Percentiles rank a stretch among this genome's conserved stretches.
Evolutionary conservation across 2,797 vertebrate genomes (phyloP).

Genomic region (Phataginus tricuspis): DNA sequence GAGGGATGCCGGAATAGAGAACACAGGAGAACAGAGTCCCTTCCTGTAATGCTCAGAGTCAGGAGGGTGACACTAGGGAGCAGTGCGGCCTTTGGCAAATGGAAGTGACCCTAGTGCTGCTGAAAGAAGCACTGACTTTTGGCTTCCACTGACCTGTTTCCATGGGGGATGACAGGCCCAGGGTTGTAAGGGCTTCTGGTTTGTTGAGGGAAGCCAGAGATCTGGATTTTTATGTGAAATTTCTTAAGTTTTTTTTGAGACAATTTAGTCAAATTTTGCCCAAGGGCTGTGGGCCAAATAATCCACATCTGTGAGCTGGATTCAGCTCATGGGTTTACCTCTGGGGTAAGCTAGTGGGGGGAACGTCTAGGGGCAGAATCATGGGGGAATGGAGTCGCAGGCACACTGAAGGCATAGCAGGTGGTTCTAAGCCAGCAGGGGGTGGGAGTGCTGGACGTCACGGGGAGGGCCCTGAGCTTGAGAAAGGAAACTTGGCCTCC

Average conservation of each 20-base stretch:
- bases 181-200: not conserved
- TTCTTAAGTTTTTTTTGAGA: not conserved
- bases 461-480: not conserved
- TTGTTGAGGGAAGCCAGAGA: not conserved
- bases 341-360: not conserved
- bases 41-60: not conserved
- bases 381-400: not conserved
- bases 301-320: not conserved
- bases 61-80: not conserved
- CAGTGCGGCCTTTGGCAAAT: not conserved
- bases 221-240: not conserved
- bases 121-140: not conserved
- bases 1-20: not conserved
- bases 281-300: not conserved
- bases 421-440: not conserved
- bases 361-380: not conserved
- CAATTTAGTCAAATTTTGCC: not conserved
- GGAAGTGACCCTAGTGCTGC: not conserved
- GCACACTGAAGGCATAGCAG: not conserved
- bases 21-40: not conserved
- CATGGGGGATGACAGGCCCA: not conserved
- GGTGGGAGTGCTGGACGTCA: accelerated
- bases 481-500: not conserved
- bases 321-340: not conserved
- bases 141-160: not conserved